Evolutionary conservation across 1,140 invertebrate species (phyloP), one percentile per base, ranked within the genome.

Genomic region (Drosophila melanica): DNA sequence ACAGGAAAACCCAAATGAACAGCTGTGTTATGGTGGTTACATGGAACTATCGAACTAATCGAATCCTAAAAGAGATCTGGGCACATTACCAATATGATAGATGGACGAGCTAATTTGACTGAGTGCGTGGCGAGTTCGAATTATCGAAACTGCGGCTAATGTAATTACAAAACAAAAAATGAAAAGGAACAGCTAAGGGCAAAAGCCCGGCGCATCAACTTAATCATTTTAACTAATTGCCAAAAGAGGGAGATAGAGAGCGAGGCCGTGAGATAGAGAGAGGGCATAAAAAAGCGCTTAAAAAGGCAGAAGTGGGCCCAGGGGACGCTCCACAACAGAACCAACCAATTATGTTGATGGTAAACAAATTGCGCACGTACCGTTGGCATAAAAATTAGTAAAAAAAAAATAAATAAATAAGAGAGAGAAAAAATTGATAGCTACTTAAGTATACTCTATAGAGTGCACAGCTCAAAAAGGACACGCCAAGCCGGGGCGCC

Each of bases 331-430:
- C 39, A 35, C 57, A 54, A 72, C 54, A 53, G 73, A 72, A 72
- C 66, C 66, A 68, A 67, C 77, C 87, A 91, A 91, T 91, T 91
- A 91, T 91, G 86, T 74, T 91, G 90, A 91, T 91, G 87, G 90
- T 90, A 90, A 91, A 91, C 90, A 91, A 91, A 91, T 91, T 91
- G 90, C 90, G 84, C 90, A 91, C 80, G 90, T 91, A 77, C 51
- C 80, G 67, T 62, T 66, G 78, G 74, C 85, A 89, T 85, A 74
- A 84, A 85, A 90, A 90, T 81, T 85, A 90, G 77, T 85, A 48
- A 60, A 33, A 37, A 60, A 30, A 62, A 45, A 71, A 70, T 50
- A 58, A 75, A 44, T 41, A 62, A 41, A 44, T n/a, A 53, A 11
- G n/a, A 45, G 48, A 47, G 20, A 55, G 57, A 64, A 64, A 50